Percentiles rank a stretch among this genome's conserved stretches.
These are phyloP conservation scores for Ennomos fuscantarius DNA, from an alignment of 2,888 invertebrate species.

Conservation along the genomic window DNA sequence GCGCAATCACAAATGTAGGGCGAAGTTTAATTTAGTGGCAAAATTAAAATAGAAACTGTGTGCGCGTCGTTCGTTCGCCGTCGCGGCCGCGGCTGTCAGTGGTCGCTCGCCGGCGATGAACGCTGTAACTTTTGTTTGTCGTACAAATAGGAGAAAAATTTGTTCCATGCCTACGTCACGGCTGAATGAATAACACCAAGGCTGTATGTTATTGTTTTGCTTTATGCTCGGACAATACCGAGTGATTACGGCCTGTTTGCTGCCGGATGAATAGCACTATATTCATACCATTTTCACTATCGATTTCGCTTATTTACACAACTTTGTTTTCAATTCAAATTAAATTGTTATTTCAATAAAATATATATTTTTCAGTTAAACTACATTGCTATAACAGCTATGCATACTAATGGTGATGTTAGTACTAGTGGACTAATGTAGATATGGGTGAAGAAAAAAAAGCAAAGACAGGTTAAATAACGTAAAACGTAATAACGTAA, in stretches of 20 bases:
- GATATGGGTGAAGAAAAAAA: too few relatives aligned
- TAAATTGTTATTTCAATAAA: not conserved
- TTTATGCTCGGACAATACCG: constrained; percentile 54
- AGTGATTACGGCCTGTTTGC: constrained; percentile 47
- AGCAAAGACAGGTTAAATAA: too few relatives aligned
- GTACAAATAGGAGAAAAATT: constrained; percentile 78
- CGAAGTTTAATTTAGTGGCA: constrained; percentile 46
- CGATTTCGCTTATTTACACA: constrained; percentile 35
- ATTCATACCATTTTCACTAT: constrained; percentile 38
- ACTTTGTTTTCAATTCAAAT: constrained; percentile 8
- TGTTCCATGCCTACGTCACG: constrained; percentile 74
- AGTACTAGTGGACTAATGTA: too few relatives aligned
- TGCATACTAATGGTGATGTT: too few relatives aligned
- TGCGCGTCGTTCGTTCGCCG: constrained; percentile 55
- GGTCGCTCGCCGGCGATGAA: constrained; percentile 50
- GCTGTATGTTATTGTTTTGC: constrained; percentile 69
- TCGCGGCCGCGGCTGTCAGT: constrained; percentile 60
- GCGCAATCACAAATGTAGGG: constrained; percentile 53
- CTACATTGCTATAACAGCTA: too few relatives aligned
- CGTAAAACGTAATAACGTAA: too few relatives aligned
- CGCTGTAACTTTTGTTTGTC: constrained; percentile 69
- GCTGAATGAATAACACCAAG: constrained; percentile 74
- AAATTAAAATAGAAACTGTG: constrained; percentile 59
- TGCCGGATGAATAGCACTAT: constrained; percentile 36
- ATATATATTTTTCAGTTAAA: too few relatives aligned